Evolutionary conservation across 1,140 invertebrate genomes (phyloP), one percentile per base, ranked within the genome.

Genomic region (Phthorimaea operculella): DNA sequence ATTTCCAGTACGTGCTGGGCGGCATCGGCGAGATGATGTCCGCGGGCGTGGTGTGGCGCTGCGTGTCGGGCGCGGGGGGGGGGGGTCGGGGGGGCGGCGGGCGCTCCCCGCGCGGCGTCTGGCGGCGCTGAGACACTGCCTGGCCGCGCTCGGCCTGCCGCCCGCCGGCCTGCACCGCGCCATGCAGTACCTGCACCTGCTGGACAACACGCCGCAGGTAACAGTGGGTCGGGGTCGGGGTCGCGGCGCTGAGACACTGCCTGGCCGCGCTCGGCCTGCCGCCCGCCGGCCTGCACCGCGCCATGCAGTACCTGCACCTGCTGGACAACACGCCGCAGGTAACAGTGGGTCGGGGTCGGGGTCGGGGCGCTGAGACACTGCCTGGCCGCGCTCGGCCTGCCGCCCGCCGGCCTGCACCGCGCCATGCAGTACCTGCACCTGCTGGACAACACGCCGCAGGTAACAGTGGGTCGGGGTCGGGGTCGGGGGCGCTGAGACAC

Each of bases 401-500:
- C 83, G 45, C 76, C 79, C 62, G 69, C 68, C 51, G 83, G 83
- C 0, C 64, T 85, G 60, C 78, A 80, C 57, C 67, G 95, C 76
- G 96, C 96, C 0, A 87, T 94, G 60, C 91, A 93, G 65, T 98
- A 96, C 85, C 96, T 94, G 76, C 94, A 97, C 71, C 85, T 98
- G 45, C 91, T 98, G 52, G 93, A 94, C 66, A 89, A 92, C 60
- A 90, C 91, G 36, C 93, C 93, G 1, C 94, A 97, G 75, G 94
- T 93, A 80, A 79, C 34, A n/a, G 91, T 58, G 92, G n/a, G n/a
- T n/a, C n/a, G 95, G 11, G 33, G 33, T 61, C 92, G 94, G 85
- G 91, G 4, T 10, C 4, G 68, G 90, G 94, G 90, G 72, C 54
- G 21, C 66, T 68, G 36, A 72, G 80, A 0, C 81, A 84, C 72